phyloP scores from a whole-genome alignment of 2,113 vertebrate genomes.

The Gnathonemus echidnorhynchus region DNA sequence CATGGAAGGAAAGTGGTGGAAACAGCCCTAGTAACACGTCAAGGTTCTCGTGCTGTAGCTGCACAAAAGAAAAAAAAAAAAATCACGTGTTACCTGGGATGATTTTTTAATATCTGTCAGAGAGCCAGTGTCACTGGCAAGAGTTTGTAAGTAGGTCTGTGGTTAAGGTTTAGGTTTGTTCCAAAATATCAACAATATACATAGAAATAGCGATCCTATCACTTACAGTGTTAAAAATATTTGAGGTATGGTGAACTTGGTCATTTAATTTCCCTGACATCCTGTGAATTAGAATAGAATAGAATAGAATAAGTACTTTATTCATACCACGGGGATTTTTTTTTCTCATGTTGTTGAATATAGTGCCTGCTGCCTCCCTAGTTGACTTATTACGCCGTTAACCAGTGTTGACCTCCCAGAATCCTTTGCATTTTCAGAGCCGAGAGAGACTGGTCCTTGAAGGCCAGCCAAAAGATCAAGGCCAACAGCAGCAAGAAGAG shows the following conservation, averaged over 20 bases:
- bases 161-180: no score
- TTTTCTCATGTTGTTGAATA: neutral
- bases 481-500: slow-evolving; percentile 85
- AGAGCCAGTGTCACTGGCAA: neutral
- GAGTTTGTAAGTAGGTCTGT: neutral
- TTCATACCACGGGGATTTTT: neutral
- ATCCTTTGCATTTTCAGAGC: slow-evolving; percentile 56
- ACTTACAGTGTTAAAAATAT: neutral
- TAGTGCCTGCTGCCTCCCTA: neutral
- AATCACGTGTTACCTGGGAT: neutral
- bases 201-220: neutral
- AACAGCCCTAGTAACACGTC: neutral
- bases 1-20: neutral
- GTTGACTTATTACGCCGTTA: neutral
- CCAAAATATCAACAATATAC: neutral
- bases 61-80: neutral
- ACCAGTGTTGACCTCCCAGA: neutral
- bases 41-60: neutral
- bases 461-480: slow-evolving; percentile 86
- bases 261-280: neutral
- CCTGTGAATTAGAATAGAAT: neutral
- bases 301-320: neutral
- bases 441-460: slow-evolving; percentile 88
- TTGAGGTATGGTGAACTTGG: neutral
- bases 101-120: neutral